phyloP scores from a whole-genome alignment of 2,797 vertebrate species.

The Scarus forsteni region DNA sequence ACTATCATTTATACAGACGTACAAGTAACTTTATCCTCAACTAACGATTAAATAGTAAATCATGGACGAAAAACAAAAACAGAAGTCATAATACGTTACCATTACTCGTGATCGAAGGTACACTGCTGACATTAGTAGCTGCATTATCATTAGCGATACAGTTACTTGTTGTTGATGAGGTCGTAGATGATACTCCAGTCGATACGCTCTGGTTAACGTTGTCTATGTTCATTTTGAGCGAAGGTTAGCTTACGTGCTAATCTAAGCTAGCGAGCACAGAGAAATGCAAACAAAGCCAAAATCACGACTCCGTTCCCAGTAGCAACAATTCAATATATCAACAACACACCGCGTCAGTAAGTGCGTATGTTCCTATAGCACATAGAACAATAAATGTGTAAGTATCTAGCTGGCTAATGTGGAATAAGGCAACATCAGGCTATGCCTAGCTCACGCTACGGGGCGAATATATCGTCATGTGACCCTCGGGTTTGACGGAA shows the following conservation, averaged over 20 bases:
- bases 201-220: conserved; percentile 76
- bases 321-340: neutral
- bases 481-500: conserved; percentile 36
- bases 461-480: conserved; percentile 45
- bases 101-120: conserved; percentile 72
- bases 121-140: conserved; percentile 72
- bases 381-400: neutral
- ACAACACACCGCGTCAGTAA: neutral
- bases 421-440: conserved; percentile 21
- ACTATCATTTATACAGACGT: too few species aligned
- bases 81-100: conserved; percentile 64
- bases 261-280: conserved; percentile 45
- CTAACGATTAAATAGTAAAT: too few species aligned
- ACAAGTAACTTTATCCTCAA: too few species aligned
- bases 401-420: neutral
- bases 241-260: conserved; percentile 64
- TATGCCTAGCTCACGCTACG: conserved; percentile 28
- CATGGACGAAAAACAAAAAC: neutral
- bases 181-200: conserved; percentile 72
- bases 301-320: neutral
- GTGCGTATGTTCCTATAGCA: neutral
- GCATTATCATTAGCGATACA: conserved; percentile 79
- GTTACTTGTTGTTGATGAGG: conserved; percentile 79
- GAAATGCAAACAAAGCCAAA: conserved; percentile 4
- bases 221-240: conserved; percentile 79